These are phyloP conservation scores for Drymodes brunneopygia DNA, from an alignment of 2,113 vertebrate genomes.

Conservation along the genomic window DNA sequence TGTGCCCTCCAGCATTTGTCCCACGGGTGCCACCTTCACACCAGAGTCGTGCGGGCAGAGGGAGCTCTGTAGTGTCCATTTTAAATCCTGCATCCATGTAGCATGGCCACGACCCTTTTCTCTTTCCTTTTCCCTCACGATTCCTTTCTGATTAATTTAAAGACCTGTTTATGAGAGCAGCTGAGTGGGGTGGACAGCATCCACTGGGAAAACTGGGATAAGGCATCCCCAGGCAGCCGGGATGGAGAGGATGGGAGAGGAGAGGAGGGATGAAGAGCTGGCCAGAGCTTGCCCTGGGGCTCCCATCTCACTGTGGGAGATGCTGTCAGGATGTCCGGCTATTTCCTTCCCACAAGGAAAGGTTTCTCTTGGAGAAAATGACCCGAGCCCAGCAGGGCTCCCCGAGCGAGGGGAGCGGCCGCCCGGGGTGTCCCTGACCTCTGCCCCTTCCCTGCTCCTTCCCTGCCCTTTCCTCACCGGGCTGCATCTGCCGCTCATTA, in stretches of 20 bases:
- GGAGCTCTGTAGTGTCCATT: neutral
- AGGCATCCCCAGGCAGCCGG: fast-evolving
- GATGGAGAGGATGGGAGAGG: neutral
- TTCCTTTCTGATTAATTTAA: neutral
- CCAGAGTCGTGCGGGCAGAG: fast-evolving
- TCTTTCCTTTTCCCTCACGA: neutral
- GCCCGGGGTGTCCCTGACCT: slow-evolving; percentile 74
- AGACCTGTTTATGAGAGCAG: neutral
- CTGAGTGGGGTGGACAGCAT: neutral
- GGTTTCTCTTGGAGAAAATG: neutral
- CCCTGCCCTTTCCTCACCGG: slow-evolving; percentile 59
- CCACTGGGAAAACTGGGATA: neutral
- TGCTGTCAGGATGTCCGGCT: neutral
- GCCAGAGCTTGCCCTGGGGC: neutral
- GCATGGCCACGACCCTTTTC: neutral
- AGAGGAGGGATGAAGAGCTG: neutral
- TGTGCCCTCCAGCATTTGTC: fast-evolving
- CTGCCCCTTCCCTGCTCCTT: slow-evolving; percentile 58
- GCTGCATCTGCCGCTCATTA: slow-evolving; percentile 87
- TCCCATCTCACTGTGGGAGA: neutral
- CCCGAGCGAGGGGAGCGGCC: neutral
- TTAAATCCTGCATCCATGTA: neutral
- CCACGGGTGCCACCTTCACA: neutral
- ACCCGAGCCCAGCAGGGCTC: neutral
- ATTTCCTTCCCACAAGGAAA: neutral